Evolutionary conservation across 2,888 invertebrate genomes (phyloP), one percentile per base, ranked within the genome.

Genomic region (Watsonalla cultraria): DNA sequence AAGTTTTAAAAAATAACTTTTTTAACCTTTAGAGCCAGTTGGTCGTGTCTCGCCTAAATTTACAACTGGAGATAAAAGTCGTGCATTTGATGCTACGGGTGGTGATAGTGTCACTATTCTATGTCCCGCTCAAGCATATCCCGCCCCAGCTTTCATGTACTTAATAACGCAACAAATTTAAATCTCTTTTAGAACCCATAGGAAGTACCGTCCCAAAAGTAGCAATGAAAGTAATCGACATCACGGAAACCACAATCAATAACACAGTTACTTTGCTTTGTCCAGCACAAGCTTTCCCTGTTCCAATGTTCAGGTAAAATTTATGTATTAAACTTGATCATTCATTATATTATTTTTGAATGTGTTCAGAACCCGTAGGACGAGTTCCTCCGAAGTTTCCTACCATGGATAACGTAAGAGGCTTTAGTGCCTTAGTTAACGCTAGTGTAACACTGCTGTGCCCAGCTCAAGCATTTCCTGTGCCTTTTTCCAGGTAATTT

Each of bases 61-160:
- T 75, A 92, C 92, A 52, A 90, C 88, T 58, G 93, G 94, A 63
- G 92, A 93, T 62, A 92, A 93, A 85, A 92, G 92, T 74, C 92
- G 92, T 58, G 92, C 93, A 69, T 93, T 95, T 74, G 94, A 94
- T 59, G 84, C 89, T 64, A 76, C 73, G 55, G 83, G 85, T 64
- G 84, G 85, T 53, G 90, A 85, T 65, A 92, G 90, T 72, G 79
- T 90, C 64, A 90, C 91, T 53, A 77, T 95, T 67, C 87, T 94
- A 76, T 95, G 95, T 78, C 94, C 94, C 66, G 94, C 95, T 56
- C 95, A 96, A 91, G 95, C 94, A 71, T 95, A 92, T 82, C 95
- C 95, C 70, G 93, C 94, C 77, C 93, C 93, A 68, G 80, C 90
- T 72, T 93, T 90, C 92, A 93, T 93, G 93, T 93, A 92, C 7